Evolutionary conservation across 2,797 vertebrate species (phyloP), one percentile per base, ranked within the genome.

Genomic region (Luscinia megarhynchos): DNA sequence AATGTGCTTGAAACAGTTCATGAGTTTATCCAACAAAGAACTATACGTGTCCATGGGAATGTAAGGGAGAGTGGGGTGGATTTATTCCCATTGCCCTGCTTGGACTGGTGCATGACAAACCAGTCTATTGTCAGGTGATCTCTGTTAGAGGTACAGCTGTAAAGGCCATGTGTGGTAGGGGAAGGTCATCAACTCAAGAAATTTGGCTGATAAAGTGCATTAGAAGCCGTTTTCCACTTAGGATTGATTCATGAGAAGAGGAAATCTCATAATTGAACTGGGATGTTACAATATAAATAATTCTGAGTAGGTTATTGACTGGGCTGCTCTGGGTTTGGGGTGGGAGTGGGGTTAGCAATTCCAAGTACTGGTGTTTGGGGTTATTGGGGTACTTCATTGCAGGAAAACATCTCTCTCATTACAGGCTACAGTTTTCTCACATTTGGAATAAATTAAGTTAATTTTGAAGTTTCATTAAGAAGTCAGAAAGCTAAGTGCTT

Each of bases 401-500:
- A 82, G 48, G 59, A 79, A 55, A 83, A 55, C 10, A 69, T 9
- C 8, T 30, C 12, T 64, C 29, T 73, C 11, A 12, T 27, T 73
- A 70, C 7, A 77, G 43, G 29, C n/a, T 84, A 46, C 14, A 17
- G 19, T 73, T 69, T 95, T 59, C 13, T 80, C 22, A 16, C 61
- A 19, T 62, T 74, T 81, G 19, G 43, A 89, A 53, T 75, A 81
- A 89, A 68, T 91, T 75, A 70, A 55, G n/a, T 73, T 82, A 78
- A 77, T 74, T 43, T 55, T 54, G 20, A 57, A 55, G n/a, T 77
- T 86, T 63, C 57, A 18, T 46, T 82, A 51, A 50, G 57, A 67
- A 74, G 29, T 61, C 45, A 54, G 61, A 75, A 93, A 89, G 22
- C 20, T 12, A 70, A 58, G 27, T 63, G 32, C 74, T 66, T 73